phyloP scores from a whole-genome alignment of 2,888 invertebrate species.

The Epinotia nisella region DNA sequence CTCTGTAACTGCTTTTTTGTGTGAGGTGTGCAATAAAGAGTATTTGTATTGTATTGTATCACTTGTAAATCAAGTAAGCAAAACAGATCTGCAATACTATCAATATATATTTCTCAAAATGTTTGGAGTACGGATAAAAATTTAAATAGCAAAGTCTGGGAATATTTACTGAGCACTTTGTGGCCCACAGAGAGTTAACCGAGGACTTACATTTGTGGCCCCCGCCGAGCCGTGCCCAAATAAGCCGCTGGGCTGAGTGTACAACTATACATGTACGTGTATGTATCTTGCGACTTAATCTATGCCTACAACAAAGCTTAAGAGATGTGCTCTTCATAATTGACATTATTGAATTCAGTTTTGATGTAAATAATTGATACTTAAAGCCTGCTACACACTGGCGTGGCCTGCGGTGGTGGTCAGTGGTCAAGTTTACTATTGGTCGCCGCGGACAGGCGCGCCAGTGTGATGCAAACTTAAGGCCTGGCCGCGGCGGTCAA shows the following conservation, averaged over 20 bases:
- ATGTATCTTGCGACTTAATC: background rate
- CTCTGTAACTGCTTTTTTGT: too few relatives aligned
- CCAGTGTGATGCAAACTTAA: too few relatives aligned
- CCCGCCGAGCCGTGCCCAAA: conserved; percentile 21
- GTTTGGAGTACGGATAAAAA: background rate
- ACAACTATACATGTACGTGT: background rate
- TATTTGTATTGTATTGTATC: too few relatives aligned
- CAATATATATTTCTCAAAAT: background rate
- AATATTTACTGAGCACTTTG: conserved; percentile 39
- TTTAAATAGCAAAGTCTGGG: conserved; percentile 10
- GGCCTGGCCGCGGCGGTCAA: too few relatives aligned
- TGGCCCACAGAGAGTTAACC: conserved; percentile 22
- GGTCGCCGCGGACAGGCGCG: too few relatives aligned
- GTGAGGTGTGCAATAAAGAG: too few relatives aligned
- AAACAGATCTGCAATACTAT: background rate
- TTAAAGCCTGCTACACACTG: too few relatives aligned
- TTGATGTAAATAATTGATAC: too few relatives aligned
- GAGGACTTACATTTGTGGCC: conserved; percentile 6
- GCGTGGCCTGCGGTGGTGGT: too few relatives aligned
- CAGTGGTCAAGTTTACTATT: too few relatives aligned
- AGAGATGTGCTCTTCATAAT: too few relatives aligned
- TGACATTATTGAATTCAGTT: too few relatives aligned
- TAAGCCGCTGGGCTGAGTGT: conserved; percentile 12
- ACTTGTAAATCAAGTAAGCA: background rate
- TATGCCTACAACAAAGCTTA: background rate